These are phyloP conservation scores for Mus minutoides DNA, from an alignment of 2,797 vertebrate genomes.

Conservation along the genomic window DNA sequence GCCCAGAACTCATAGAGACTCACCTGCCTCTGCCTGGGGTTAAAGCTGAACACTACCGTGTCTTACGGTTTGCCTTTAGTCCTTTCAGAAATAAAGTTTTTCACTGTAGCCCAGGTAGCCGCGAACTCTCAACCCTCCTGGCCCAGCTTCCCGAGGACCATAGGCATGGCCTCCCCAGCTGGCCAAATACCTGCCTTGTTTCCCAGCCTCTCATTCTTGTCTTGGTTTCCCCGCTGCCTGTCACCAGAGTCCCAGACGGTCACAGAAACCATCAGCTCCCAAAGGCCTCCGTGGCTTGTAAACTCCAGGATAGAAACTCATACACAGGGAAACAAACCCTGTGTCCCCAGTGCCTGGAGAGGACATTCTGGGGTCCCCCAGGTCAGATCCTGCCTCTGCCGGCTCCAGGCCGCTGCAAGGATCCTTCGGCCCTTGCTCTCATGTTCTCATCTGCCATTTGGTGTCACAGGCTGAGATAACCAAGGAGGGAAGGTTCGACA, in stretches of 20 bases:
- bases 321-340: neutral
- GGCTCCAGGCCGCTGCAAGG: rapidly evolving
- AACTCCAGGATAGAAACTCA: neutral
- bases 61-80: neutral
- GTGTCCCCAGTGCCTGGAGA: neutral
- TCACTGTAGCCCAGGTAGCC: neutral
- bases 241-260: neutral
- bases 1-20: neutral
- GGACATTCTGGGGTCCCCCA: neutral
- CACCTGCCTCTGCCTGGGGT: neutral
- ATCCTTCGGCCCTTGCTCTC: neutral
- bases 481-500: neutral
- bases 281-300: neutral
- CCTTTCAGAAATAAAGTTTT: neutral
- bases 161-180: neutral
- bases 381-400: neutral
- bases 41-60: neutral
- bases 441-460: neutral
- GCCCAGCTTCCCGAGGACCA: neutral
- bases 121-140: neutral
- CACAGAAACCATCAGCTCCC: neutral
- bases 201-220: neutral
- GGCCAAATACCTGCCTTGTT: neutral
- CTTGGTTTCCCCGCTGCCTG: neutral
- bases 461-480: neutral